phyloP scores from a whole-genome alignment of 2,888 invertebrate species.

The Rosalia funebris region DNA sequence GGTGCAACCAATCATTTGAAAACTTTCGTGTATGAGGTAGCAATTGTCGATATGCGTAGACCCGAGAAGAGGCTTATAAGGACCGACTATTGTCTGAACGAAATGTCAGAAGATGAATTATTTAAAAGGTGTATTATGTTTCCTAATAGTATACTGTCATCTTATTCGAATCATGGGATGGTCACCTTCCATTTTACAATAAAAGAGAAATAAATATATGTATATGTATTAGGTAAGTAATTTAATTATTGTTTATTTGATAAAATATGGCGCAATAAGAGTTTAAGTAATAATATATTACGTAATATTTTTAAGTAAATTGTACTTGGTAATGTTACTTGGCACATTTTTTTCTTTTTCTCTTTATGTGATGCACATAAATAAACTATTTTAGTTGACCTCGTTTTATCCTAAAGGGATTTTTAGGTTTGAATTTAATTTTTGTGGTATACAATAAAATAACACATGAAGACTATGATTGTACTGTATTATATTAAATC shows the following conservation, averaged over 20 bases:
- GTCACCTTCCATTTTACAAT: slow-evolving; percentile 45
- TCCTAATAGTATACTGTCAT: slow-evolving; percentile 51
- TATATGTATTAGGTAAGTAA: not conserved
- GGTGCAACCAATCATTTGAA: slow-evolving; percentile 47
- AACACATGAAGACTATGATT: too few relatives aligned
- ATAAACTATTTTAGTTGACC: too few relatives aligned
- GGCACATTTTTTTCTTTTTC: too few relatives aligned
- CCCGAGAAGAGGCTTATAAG: slow-evolving; percentile 52
- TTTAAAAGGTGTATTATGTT: slow-evolving; percentile 53
- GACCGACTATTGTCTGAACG: slow-evolving; percentile 53
- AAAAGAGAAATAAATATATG: slow-evolving; percentile 34
- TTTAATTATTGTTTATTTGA: not conserved
- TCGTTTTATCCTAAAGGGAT: too few relatives aligned
- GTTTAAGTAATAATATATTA: too few relatives aligned
- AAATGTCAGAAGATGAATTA: slow-evolving; percentile 51
- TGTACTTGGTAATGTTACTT: too few relatives aligned
- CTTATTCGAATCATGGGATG: slow-evolving; percentile 51
- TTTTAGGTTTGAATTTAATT: too few relatives aligned
- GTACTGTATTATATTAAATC: too few relatives aligned
- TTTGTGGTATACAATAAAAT: too few relatives aligned
- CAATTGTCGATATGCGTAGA: slow-evolving; percentile 51
- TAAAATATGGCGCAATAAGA: too few relatives aligned
- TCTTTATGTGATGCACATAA: too few relatives aligned
- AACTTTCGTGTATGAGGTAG: slow-evolving; percentile 53
- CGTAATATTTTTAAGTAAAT: too few relatives aligned